These are phyloP conservation scores for Ochropacha duplaris DNA, from an alignment of 2,888 invertebrate species.

Conservation along the genomic window DNA sequence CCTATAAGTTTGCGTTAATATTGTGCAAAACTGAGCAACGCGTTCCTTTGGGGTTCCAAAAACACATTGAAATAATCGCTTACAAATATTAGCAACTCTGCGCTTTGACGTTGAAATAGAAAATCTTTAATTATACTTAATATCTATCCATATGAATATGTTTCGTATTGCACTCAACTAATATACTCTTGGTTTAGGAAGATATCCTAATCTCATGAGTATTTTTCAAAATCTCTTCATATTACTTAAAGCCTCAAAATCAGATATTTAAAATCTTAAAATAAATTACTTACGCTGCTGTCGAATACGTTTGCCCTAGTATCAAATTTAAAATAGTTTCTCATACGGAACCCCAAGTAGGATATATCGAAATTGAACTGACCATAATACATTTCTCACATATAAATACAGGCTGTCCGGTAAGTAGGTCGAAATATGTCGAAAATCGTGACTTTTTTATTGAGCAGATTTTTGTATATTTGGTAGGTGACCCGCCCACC, in stretches of 20 bases:
- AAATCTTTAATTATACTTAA: neutral
- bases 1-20: constrained; percentile 14
- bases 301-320: no score
- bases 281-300: neutral
- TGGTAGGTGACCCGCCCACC: no score
- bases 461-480: no score
- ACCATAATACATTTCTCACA: neutral
- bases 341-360: neutral
- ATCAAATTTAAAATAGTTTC: neutral
- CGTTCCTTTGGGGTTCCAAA: constrained; percentile 8
- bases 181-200: neutral
- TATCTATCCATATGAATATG: neutral
- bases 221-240: neutral
- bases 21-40: constrained; percentile 28
- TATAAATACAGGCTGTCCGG: no score
- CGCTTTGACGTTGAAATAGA: neutral
- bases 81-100: constrained; percentile 2
- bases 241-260: neutral
- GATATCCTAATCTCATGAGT: neutral
- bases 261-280: neutral
- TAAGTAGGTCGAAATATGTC: no score
- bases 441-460: no score
- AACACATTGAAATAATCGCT: neutral
- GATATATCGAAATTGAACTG: neutral
- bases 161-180: neutral